These are phyloP conservation scores for Troglohyphantes excavatus DNA, from an alignment of 2,888 invertebrate genomes.

Conservation along the genomic window DNA sequence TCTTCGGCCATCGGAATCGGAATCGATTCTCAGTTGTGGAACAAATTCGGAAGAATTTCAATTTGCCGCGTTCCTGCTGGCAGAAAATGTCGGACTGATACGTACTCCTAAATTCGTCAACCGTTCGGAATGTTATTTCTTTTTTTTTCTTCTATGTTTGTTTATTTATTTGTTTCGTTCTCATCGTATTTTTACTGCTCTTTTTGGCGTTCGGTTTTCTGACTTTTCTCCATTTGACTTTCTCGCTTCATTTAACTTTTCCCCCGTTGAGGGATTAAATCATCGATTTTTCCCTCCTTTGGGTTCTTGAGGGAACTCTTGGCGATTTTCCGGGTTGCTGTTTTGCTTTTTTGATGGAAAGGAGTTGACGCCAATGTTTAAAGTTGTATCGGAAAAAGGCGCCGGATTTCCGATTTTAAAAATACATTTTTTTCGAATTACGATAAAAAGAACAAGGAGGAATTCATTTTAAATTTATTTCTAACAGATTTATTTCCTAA, in stretches of 20 bases:
- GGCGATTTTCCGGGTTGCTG: constrained; percentile 18
- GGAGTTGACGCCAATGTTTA: no score
- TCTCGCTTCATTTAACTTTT: constrained; percentile 71
- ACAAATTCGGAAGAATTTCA: constrained; percentile 66
- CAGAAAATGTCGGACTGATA: constrained; percentile 37
- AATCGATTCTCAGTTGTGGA: constrained; percentile 50
- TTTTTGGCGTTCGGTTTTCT: constrained; percentile 40
- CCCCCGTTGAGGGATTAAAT: constrained; percentile 66
- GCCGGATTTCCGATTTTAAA: no score
- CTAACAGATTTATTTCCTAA: no score
- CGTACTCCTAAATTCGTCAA: constrained; percentile 53
- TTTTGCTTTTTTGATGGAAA: not conserved
- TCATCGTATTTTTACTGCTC: constrained; percentile 13
- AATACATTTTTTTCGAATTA: no score
- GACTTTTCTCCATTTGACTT: constrained; percentile 65
- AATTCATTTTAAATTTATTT: no score
- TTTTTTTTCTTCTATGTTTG: no score
- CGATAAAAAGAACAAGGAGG: no score
- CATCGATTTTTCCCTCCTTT: constrained; percentile 63
- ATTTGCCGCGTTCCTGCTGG: constrained; percentile 36
- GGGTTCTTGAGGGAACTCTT: constrained; percentile 16
- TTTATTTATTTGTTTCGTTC: constrained; percentile 12
- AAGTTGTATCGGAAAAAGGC: no score
- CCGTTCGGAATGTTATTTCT: constrained; percentile 65
- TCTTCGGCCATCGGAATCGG: constrained; percentile 54